A percentile compares a stretch with the other conserved stretches of the same genome.
Conservation (phyloP, 2,797 vertebrate genomes). For the Malurus splendens region DNA sequence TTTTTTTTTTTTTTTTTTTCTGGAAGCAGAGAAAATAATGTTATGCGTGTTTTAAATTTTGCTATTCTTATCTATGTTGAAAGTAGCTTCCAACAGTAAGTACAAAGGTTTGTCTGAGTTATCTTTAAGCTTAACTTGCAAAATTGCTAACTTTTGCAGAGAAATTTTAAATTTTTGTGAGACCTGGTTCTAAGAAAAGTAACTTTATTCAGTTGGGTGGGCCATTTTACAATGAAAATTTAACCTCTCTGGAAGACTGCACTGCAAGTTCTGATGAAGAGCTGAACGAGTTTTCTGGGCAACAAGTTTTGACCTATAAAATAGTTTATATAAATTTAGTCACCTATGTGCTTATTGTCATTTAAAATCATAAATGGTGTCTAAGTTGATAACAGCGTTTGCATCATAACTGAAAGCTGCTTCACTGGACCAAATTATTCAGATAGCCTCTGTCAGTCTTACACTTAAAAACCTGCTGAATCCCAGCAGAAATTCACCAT, state of each 20-base stretch:
- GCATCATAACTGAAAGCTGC: neutral
- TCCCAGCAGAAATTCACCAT: neutral
- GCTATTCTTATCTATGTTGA: neutral
- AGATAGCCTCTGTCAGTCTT: neutral
- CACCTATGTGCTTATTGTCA: neutral
- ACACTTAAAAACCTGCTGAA: neutral
- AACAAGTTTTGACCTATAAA: neutral
- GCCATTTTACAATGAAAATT: neutral
- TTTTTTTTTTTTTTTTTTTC: neutral
- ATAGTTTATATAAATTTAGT: neutral
- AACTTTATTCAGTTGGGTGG: neutral
- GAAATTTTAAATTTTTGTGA: neutral
- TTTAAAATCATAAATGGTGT: neutral
- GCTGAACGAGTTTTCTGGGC: neutral
- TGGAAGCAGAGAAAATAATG: neutral
- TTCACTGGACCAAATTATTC: neutral
- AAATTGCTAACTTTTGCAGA: neutral
- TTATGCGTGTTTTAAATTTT: neutral
- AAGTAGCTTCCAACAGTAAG: neutral
- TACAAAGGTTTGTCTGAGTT: neutral
- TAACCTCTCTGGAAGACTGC: rapidly evolving
- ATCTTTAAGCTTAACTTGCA: neutral
- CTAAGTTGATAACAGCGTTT: neutral
- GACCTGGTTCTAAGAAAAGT: neutral
- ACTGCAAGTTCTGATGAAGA: neutral